A percentile compares a stretch with the other conserved stretches of the same genome.
phyloP scores from a whole-genome alignment of 2,113 vertebrate species.

The Sylvicapra grimmia region DNA sequence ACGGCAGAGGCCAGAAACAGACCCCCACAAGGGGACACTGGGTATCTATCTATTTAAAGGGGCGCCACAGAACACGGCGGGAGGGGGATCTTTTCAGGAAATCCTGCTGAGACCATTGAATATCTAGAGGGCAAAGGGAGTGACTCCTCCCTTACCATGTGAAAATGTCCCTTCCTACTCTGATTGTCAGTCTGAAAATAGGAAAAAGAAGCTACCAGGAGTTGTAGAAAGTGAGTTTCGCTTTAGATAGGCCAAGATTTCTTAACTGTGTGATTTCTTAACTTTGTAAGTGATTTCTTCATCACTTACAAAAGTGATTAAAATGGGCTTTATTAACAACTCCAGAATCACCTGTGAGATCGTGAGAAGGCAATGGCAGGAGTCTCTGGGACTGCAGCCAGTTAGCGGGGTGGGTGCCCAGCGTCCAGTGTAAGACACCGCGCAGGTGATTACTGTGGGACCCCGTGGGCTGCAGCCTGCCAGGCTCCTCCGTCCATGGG shows the following conservation, averaged over 20 bases:
- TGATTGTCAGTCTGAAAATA: neutral
- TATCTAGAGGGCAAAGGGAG: neutral
- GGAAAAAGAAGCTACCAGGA: neutral
- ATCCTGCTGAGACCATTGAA: fast-evolving
- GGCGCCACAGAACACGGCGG: fast-evolving
- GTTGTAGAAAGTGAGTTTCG: neutral
- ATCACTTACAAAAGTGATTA: neutral
- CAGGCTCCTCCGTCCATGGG: too few relatives aligned
- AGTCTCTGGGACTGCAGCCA: neutral
- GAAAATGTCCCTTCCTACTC: neutral
- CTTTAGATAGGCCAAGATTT: neutral
- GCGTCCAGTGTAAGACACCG: fast-evolving
- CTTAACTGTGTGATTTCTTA: too few relatives aligned
- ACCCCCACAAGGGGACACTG: neutral
- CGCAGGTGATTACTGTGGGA: fast-evolving
- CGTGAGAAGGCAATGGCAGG: neutral
- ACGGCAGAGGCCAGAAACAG: neutral
- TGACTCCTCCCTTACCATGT: neutral
- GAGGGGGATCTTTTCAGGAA: neutral
- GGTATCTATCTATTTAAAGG: neutral
- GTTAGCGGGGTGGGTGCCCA: too few relatives aligned
- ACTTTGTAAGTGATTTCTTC: too few relatives aligned
- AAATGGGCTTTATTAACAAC: neutral
- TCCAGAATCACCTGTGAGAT: neutral
- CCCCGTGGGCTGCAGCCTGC: neutral